phyloP scores from a whole-genome alignment of 2,113 vertebrate species.

The cattle (Bos taurus) region DNA sequence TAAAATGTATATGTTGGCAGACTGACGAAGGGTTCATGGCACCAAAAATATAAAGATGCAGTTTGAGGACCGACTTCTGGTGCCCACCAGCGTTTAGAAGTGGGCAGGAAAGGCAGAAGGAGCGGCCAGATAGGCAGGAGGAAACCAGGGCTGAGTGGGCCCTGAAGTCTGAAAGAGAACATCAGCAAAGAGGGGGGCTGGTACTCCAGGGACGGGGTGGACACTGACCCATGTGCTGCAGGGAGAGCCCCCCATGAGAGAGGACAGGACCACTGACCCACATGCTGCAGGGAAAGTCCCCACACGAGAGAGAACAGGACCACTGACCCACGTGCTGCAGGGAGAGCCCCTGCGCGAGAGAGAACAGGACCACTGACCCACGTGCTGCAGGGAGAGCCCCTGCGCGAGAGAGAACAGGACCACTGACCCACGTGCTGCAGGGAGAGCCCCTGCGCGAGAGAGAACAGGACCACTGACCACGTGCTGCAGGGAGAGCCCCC shows the following conservation, averaged over 20 bases:
- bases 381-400: too few species aligned
- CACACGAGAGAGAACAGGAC: too few species aligned
- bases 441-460: rapidly evolving
- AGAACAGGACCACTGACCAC: too few species aligned
- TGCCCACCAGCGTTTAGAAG: rapidly evolving
- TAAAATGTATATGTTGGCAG: neutral
- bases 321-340: too few species aligned
- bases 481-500: too few species aligned
- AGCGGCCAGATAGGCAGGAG: neutral
- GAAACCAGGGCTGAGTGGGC: neutral
- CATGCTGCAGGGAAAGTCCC: too few species aligned
- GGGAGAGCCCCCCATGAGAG: too few species aligned
- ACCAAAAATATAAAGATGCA: neutral
- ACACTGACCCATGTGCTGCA: too few species aligned
- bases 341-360: rapidly evolving
- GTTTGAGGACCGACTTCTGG: neutral
- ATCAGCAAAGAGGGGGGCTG: neutral
- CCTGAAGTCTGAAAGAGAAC: neutral
- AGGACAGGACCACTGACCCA: neutral
- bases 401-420: too few species aligned
- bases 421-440: too few species aligned
- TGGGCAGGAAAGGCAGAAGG: too few species aligned
- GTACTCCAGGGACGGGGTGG: rapidly evolving
- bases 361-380: too few species aligned
- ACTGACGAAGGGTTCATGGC: neutral